Evolutionary conservation across 2,113 vertebrate genomes (phyloP).

Genomic region (Plectropomus leopardus): DNA sequence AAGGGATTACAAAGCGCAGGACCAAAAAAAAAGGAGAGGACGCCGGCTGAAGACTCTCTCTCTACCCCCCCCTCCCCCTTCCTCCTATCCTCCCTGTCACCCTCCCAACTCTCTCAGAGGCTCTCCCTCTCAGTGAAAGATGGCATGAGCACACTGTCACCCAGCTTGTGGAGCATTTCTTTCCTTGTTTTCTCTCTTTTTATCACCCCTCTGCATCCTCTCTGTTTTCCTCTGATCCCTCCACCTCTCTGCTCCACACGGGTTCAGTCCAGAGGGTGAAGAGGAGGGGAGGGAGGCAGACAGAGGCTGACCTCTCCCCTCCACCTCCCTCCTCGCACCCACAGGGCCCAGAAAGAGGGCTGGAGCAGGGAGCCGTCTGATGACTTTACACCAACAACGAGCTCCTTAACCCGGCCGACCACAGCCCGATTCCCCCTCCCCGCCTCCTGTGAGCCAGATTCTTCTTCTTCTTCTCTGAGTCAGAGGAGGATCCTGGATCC

Average conservation of each 20-base stretch:
- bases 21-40: conserved; percentile 69
- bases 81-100: conserved; percentile 60
- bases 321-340: conserved; percentile 34
- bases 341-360: conserved; percentile 43
- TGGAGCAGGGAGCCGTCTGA: conserved; percentile 57
- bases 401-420: conserved; percentile 58
- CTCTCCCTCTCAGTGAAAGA: conserved; percentile 65
- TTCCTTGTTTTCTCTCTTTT: conserved; percentile 15
- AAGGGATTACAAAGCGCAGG: conserved; percentile 79
- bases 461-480: conserved; percentile 34
- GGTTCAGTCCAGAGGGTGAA: conserved; percentile 56
- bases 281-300: conserved; percentile 50
- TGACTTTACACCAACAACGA: conserved; percentile 66
- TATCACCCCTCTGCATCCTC: neutral
- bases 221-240: conserved; percentile 12
- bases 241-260: conserved; percentile 26
- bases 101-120: conserved; percentile 63
- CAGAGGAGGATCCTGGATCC: conserved; percentile 83
- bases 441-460: conserved; percentile 32
- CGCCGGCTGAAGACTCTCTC: conserved; percentile 64
- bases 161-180: conserved; percentile 55
- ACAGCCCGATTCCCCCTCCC: conserved; percentile 31
- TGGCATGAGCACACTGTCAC: conserved; percentile 72
- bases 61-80: conserved; percentile 55
- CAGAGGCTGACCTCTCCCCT: conserved; percentile 67